Evolutionary conservation across 1,140 invertebrate genomes (phyloP), one percentile per base, ranked within the genome.

Genomic region (Archivesica marissinica): DNA sequence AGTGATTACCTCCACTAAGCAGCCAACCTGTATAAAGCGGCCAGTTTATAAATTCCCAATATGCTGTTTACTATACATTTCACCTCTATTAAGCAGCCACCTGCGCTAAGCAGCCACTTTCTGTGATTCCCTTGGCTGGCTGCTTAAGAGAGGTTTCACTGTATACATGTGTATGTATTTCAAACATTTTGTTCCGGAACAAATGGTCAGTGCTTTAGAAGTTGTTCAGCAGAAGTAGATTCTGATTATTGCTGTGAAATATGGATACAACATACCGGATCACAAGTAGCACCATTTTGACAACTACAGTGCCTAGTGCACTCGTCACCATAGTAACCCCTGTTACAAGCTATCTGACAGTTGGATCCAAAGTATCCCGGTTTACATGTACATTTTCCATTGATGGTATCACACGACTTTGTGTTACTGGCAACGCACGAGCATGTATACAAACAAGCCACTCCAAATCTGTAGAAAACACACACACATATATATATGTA

Each of bases 331-430:
- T 96, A 98, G 89, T 93, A 95, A 64, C 97, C 97, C 66, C 93
- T 91, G 11, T 96, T 95, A 94, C 98, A 99, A 80, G 95, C 77
- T 17, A 88, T 33, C 39, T 91, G 82, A 92, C 98, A 99, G 81
- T 96, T 95, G 2, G 93, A 91, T 9, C 97, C 98, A 87, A 96
- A 95, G 96, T 97, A 98, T 59, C 98, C 98, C 50, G 96, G 94
- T n/a, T 96, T 95, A 94, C 98, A 99, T 81, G 96, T 95, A 92
- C 98, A 99, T 84, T 94, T 94, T 35, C 98, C 98, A 28, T 95
- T 96, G 11, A 95, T 94, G 30, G 96, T 95, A 93, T 98, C 96
- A 93, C 98, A 99, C 20, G 61, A 64, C 20, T 89, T 89, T 38
- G 88, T 89, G 41, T 93, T 91, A 44, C 89, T 78, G 80, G 94